These are phyloP conservation scores for Hystrix brachyura DNA, from an alignment of 2,113 vertebrate species.

Conservation along the genomic window DNA sequence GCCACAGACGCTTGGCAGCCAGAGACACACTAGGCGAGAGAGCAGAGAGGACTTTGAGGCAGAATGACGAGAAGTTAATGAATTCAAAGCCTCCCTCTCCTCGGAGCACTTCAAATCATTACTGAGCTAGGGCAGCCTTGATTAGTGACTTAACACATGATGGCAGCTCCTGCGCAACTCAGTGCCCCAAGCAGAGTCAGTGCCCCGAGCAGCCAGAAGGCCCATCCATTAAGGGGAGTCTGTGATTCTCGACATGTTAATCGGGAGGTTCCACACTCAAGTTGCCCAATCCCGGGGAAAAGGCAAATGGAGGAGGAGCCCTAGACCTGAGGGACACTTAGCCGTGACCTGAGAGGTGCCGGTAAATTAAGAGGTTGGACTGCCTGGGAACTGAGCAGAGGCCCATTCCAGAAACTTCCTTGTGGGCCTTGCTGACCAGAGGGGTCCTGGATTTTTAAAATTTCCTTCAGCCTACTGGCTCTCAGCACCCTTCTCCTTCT, in stretches of 20 bases:
- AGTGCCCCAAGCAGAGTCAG: constrained; percentile 58
- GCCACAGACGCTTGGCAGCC: background rate
- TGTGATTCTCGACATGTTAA: constrained; percentile 83
- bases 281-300: constrained; percentile 48
- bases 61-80: background rate
- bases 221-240: constrained; percentile 79
- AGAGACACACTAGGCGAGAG: background rate
- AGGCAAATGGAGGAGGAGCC: constrained; percentile 65
- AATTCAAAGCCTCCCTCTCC: background rate
- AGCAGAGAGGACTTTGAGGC: background rate
- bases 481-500: background rate
- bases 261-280: constrained; percentile 68
- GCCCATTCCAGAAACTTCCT: background rate
- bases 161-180: constrained; percentile 83
- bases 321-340: constrained; percentile 22
- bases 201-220: constrained; percentile 58
- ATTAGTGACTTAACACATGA: constrained; percentile 78
- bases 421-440: background rate
- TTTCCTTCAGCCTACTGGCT: background rate
- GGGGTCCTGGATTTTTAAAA: background rate
- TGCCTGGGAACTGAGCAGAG: background rate
- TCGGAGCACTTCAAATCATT: constrained; percentile 33
- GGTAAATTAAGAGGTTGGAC: constrained; percentile 30
- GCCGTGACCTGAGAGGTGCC: constrained; percentile 58
- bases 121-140: constrained; percentile 18